These are phyloP conservation scores for Saguinus imperator DNA, from an alignment of 2,113 vertebrate genomes.

Conservation along the genomic window DNA sequence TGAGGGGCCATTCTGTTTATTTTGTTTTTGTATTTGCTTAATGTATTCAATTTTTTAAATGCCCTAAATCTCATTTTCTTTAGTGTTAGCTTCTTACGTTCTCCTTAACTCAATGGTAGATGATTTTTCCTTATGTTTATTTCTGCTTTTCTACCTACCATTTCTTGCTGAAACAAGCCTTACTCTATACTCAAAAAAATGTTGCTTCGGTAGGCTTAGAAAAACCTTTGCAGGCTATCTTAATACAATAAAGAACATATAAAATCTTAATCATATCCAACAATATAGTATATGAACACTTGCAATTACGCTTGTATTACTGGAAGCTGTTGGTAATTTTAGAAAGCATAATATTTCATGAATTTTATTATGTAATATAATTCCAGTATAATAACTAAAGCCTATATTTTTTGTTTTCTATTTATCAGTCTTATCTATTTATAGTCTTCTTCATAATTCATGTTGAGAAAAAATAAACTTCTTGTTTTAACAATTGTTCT, in stretches of 20 bases:
- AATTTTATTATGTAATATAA: constrained; percentile 38
- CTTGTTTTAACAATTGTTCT: not conserved
- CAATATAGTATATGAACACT: not conserved
- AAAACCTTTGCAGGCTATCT: not conserved
- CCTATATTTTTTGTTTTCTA: not conserved
- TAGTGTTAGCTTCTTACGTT: not conserved
- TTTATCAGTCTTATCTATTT: not conserved
- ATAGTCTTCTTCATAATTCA: not conserved
- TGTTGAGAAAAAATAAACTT: not conserved
- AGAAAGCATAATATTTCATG: not conserved
- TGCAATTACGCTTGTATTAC: not conserved
- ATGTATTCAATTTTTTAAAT: not conserved
- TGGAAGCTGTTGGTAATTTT: not conserved
- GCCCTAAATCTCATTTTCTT: not conserved
- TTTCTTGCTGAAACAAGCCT: not conserved
- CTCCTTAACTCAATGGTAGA: not conserved
- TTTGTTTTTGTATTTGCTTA: not conserved
- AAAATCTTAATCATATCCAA: not conserved
- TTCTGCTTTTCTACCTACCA: not conserved
- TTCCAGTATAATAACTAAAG: not conserved
- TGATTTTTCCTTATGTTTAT: not conserved
- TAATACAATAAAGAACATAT: not conserved
- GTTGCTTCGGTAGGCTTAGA: not conserved
- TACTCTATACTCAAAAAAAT: not conserved
- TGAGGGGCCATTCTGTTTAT: not conserved